Conservation (phyloP, 2,113 vertebrate species). For the Hippolais icterina region DNA sequence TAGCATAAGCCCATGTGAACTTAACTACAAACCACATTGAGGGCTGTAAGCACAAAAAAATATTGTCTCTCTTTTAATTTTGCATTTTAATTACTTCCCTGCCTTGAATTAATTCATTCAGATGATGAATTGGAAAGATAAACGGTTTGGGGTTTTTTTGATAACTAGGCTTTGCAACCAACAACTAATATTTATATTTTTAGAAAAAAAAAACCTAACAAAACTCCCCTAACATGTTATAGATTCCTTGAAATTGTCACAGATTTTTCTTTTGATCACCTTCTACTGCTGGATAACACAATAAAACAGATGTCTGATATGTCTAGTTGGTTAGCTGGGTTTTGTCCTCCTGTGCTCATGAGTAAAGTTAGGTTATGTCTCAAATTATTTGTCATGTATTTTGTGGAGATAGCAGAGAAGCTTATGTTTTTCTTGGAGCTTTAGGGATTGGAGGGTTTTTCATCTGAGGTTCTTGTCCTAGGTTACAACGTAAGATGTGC, state of each 20-base stretch:
- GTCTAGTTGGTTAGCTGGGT: background rate
- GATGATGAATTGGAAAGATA: background rate
- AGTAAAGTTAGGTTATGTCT: background rate
- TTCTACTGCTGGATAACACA: background rate
- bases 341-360: background rate
- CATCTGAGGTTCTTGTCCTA: too few species aligned
- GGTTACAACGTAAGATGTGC: too few species aligned
- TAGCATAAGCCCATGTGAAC: background rate
- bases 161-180: background rate
- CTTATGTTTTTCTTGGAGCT: background rate
- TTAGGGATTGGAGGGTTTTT: background rate
- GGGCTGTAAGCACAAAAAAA: background rate
- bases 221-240: background rate
- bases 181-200: background rate
- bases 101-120: background rate
- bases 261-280: background rate
- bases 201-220: background rate
- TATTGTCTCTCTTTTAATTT: background rate
- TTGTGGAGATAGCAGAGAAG: background rate
- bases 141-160: background rate
- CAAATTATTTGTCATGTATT: background rate
- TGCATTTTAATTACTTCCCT: background rate
- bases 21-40: background rate
- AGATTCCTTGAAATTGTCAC: background rate
- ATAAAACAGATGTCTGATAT: background rate